These are phyloP conservation scores for Sinodicranocentrus sp. DNA, from an alignment of 2,888 invertebrate species.

Conservation along the genomic window DNA sequence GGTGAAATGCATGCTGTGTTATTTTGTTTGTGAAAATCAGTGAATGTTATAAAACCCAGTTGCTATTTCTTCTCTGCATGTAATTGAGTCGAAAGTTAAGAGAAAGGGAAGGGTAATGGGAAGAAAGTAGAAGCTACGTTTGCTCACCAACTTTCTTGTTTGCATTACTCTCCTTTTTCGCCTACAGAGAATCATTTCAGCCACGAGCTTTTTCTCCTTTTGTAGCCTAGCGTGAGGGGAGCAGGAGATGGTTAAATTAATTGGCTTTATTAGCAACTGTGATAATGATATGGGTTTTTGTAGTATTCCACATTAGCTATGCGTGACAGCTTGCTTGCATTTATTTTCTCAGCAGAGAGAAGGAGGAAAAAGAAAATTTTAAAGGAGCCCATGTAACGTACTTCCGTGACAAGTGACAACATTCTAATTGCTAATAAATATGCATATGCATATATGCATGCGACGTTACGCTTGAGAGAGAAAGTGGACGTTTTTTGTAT, in stretches of 20 bases:
- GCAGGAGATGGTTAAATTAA: conserved; percentile 56
- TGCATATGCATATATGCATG: conserved; percentile 34
- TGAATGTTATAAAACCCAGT: no score
- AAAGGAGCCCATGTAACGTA: conserved; percentile 6
- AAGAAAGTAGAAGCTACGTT: not conserved
- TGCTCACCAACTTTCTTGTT: conserved; percentile 42
- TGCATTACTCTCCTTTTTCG: not conserved
- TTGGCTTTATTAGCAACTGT: conserved; percentile 62
- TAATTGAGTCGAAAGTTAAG: no score
- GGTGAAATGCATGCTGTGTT: no score
- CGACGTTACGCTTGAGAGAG: not conserved
- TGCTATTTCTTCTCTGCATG: no score
- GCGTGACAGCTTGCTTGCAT: conserved; percentile 27
- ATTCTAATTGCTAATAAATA: conserved; percentile 65
- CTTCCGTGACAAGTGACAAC: conserved; percentile 59
- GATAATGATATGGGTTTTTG: conserved; percentile 49
- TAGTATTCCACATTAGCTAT: conserved; percentile 14
- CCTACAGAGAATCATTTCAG: not conserved
- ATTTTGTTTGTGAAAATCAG: no score
- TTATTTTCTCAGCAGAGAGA: not conserved
- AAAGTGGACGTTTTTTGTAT: conserved; percentile 27
- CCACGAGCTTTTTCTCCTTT: conserved; percentile 19
- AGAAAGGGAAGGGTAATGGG: no score
- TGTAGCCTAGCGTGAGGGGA: not conserved
- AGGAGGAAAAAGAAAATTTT: conserved; percentile 11